Conservation (phyloP, 2,113 vertebrate genomes). For the Colossoma macropomum region DNA sequence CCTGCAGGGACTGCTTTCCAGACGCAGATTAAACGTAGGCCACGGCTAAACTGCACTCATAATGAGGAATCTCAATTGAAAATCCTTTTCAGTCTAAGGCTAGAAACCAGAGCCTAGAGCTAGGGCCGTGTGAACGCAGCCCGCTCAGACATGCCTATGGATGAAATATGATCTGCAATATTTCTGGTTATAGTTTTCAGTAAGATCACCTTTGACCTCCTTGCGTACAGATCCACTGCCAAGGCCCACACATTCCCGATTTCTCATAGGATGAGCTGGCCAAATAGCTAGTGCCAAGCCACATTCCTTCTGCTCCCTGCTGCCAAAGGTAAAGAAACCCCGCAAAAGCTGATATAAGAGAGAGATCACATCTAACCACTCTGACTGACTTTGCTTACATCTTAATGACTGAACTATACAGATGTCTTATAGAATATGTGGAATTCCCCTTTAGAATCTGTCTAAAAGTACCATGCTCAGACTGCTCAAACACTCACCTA, state of each 20-base stretch:
- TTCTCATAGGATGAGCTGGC: slow-evolving; percentile 25
- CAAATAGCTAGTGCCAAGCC: not conserved
- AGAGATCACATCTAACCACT: not conserved
- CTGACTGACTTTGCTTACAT: too few species aligned
- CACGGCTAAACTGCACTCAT: not conserved
- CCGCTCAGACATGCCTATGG: not conserved
- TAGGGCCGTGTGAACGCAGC: not conserved
- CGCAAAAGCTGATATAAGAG: not conserved
- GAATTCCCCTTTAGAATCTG: too few species aligned
- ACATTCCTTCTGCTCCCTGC: slow-evolving; percentile 44
- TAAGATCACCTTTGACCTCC: slow-evolving; percentile 34
- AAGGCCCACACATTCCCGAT: slow-evolving; percentile 30
- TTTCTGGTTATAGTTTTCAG: slow-evolving; percentile 31
- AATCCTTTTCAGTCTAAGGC: not conserved
- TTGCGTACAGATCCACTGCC: not conserved
- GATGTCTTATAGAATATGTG: too few species aligned
- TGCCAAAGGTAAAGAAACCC: slow-evolving; percentile 51
- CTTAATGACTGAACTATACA: too few species aligned
- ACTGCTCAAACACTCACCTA: too few species aligned
- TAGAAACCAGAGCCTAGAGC: not conserved
- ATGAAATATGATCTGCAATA: slow-evolving; percentile 20
- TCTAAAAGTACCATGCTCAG: too few species aligned
- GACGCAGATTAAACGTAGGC: not conserved
- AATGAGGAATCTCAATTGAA: not conserved
- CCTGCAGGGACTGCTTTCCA: not conserved